Percentiles rank a stretch among this genome's conserved stretches.
These are phyloP conservation scores for Ovibos moschatus DNA, from an alignment of 2,113 vertebrate species.

Conservation along the genomic window DNA sequence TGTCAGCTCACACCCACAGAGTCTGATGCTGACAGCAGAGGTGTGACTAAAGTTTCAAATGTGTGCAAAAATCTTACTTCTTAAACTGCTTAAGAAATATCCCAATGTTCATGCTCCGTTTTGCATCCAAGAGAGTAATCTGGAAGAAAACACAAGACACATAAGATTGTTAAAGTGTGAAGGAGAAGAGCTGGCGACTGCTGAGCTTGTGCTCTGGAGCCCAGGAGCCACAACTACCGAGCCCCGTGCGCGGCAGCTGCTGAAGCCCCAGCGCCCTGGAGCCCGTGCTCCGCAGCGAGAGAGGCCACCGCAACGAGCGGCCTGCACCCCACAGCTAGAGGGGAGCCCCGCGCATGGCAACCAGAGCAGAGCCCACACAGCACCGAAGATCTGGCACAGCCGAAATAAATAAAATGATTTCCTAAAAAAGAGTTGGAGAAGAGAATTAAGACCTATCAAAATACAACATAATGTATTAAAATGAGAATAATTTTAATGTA, in stretches of 20 bases:
- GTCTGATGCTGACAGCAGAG: neutral
- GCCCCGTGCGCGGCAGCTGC: fast-evolving
- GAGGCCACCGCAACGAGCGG: fast-evolving
- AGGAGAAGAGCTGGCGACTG: neutral
- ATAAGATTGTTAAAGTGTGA: conserved; percentile 43
- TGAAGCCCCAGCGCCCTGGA: neutral
- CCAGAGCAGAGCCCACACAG: neutral
- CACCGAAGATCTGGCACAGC: neutral
- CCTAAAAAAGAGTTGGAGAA: neutral
- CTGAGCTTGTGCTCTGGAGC: neutral
- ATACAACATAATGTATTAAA: neutral
- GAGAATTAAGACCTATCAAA: neutral
- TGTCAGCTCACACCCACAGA: neutral
- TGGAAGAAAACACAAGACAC: conserved; percentile 68
- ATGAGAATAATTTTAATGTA: neutral
- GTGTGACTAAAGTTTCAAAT: neutral
- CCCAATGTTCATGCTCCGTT: conserved; percentile 97
- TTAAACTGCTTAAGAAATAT: conserved; percentile 99
- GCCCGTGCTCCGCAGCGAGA: neutral
- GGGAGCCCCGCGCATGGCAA: fast-evolving
- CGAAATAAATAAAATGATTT: neutral
- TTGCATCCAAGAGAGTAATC: conserved; percentile 95
- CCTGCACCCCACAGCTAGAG: neutral
- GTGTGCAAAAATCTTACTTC: conserved; percentile 86
- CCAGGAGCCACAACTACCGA: neutral